Conservation (phyloP, 2,888 invertebrate genomes). For the Tinea trinotella region DNA sequence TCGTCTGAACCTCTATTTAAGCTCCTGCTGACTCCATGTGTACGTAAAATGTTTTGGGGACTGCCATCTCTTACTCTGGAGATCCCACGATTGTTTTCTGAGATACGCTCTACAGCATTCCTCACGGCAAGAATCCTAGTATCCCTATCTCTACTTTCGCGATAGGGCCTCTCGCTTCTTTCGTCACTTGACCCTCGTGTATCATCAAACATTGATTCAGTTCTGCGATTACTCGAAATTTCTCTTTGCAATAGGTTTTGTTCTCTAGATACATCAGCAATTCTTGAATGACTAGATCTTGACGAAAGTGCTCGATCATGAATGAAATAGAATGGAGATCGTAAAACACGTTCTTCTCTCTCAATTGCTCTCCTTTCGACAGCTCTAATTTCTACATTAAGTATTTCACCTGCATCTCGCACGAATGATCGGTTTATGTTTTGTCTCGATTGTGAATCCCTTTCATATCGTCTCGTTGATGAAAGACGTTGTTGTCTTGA, state of each 20-base stretch:
- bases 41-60: background rate
- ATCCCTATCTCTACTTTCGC: background rate
- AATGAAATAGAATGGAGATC: no score
- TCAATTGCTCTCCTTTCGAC: background rate
- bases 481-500: background rate
- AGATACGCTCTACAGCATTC: background rate
- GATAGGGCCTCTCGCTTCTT: background rate
- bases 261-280: background rate
- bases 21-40: background rate
- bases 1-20: background rate
- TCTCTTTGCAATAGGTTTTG: background rate
- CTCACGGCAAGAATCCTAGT: background rate
- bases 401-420: background rate
- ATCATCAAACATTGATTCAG: background rate
- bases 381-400: background rate
- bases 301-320: no score
- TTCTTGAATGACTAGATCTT: no score
- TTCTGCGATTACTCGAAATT: background rate
- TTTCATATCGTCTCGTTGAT: background rate
- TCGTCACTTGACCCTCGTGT: background rate
- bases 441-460: background rate
- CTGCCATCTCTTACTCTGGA: background rate
- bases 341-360: background rate
- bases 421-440: background rate
- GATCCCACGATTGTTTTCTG: background rate